Evolutionary conservation across 35 echinoderm and acorn worm genomes (phyloP), one percentile per base, ranked within the genome.

Genomic region (Nesometra sesokonis): DNA sequence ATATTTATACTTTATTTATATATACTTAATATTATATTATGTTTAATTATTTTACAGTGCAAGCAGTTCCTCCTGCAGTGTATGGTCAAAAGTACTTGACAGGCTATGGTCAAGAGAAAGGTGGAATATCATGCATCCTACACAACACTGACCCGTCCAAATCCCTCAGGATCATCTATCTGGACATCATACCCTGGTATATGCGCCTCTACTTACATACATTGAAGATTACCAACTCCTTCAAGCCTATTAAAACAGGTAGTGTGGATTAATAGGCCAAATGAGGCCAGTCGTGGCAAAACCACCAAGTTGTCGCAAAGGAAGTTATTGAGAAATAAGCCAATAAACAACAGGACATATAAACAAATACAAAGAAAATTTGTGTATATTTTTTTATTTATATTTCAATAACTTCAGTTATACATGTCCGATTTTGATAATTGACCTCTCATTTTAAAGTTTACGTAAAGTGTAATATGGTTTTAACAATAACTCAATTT

Each of bases 111-210:
- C 94, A 97, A 79, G 94, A 97, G 89, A 93, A 84, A 15, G 91
- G 94, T 11, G 94, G 94, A 0, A 89, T 97, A 33, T 93, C 85
- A 7, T 93, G 89, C 19, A 47, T 87, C 29, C 81, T 97, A 29
- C 88, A 91, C 82, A 91, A 93, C 83, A 91, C 89, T 86, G 37
- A 97, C 34, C 86, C 84, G 4, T 78, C 37, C 82, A 76, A 86
- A 2, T 57, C 83, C 33, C 35, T 93, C 17, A 84, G 82, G n/a
- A 84, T 91, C 3, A 76, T 97, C 0, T 97, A 97, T 86, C 84
- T 93, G 57, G 94, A 97, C 78, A 97, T 82, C 0, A 78, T 97
- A 17, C 94, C 94, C 8, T 97, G 94, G 94, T 97, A 81, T 67
- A 85, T 97, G 19, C 91, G 94, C 67, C 86, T 97, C 0, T 93